Evolutionary conservation across 2,888 invertebrate genomes (phyloP).

Genomic region (Chloroclysta siterata): DNA sequence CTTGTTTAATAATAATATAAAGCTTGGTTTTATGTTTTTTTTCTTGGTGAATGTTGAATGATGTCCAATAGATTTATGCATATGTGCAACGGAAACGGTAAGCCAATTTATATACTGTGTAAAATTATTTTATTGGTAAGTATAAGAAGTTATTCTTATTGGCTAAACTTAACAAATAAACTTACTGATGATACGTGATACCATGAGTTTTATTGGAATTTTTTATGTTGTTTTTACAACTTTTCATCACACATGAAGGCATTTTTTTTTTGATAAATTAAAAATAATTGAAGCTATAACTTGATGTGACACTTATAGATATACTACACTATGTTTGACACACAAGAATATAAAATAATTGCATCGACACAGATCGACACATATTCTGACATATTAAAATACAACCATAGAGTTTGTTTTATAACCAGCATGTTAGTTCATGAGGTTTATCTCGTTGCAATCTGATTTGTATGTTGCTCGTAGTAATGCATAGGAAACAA

Average conservation of each 20-base stretch:
- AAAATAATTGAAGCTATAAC: conserved; percentile 1
- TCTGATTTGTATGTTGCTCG: neutral
- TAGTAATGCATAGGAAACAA: too few species aligned
- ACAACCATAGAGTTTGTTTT: conserved; percentile 28
- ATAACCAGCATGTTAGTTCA: neutral
- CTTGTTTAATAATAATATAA: too few species aligned
- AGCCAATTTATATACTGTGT: too few species aligned
- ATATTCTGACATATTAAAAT: conserved; percentile 12
- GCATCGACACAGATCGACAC: conserved; percentile 13
- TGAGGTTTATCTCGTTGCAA: neutral
- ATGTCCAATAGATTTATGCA: too few species aligned
- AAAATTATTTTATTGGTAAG: too few species aligned
- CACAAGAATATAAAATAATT: conserved; percentile 1
- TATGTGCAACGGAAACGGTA: neutral
- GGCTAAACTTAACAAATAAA: neutral
- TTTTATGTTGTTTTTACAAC: conserved; percentile 42
- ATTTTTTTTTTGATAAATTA: conserved; percentile 32
- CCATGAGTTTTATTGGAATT: conserved; percentile 37
- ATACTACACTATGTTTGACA: conserved; percentile 17
- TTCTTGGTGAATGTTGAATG: too few species aligned
- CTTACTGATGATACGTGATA: conserved; percentile 42
- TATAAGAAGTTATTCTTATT: too few species aligned
- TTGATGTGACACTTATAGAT: too few species aligned
- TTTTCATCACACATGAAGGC: conserved; percentile 42
- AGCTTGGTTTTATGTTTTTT: too few species aligned